Evolutionary conservation across 2,888 invertebrate species (phyloP), one percentile per base, ranked within the genome.

Genomic region (Melangyna quadrimaculata): DNA sequence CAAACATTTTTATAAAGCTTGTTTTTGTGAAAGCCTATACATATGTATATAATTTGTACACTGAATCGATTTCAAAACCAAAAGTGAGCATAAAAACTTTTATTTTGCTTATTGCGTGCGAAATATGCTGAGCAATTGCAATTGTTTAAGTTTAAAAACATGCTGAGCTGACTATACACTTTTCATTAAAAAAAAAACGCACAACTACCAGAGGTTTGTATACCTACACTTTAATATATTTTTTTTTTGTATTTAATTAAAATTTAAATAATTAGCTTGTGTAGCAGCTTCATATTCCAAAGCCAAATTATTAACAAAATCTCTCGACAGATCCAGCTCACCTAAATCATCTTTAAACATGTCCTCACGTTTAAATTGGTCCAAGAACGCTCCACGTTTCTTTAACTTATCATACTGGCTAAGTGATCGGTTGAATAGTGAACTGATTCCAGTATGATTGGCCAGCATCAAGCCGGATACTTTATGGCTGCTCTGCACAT

Each of bases 391-490:
- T 90, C 98, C 98, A 83, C 99, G 95, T 90, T 98, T 98, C 48
- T 98, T 94, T 73, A 99, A 93, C 92, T 98, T 99, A 92, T 99
- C 99, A 91, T 96, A 99, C 91, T 99, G 99, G 88, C 94, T 95
- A 29, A 99, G 92, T 17, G 98, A 98, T 87, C 98, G 94, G 91
- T 98, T 97, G 92, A 99, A 99, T 51, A 99, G 93, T 69, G 98
- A 97, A 88, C 97, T 97, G 90, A 99, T 99, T 91, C 98, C 98
- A 7, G 99, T 99, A 92, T 99, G 99, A 93, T 99, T 99, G 87
- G 99, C 99, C 88, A 99, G 94, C 96, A 99, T 97, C 59, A 99
- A 94, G 3, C 99, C 99, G 24, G 98, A 99, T 3, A 99, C 99
- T 88, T 98, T 94, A 92, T 99, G 98, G 57, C 97, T 96, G 82